Conservation (phyloP, 2,888 invertebrate species). For the Helleia helle region DNA sequence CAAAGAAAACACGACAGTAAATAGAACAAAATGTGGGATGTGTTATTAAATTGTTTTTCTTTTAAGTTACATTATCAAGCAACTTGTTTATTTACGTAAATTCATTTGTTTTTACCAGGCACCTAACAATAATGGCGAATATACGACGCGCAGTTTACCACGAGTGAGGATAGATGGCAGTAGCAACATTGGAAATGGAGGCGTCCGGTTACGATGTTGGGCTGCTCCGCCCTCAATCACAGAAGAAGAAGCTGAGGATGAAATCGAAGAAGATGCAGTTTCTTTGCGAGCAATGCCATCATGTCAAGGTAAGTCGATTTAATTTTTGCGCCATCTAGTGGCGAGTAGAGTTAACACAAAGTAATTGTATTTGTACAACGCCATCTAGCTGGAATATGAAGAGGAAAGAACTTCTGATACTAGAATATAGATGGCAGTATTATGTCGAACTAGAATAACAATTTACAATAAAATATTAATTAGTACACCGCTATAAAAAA, state of each 20-base stretch:
- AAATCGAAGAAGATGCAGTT: constrained; percentile 76
- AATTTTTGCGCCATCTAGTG: constrained; percentile 34
- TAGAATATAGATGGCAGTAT: neutral
- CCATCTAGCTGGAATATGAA: neutral
- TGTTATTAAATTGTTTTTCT: no score
- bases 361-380: neutral
- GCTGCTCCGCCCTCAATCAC: constrained; percentile 79
- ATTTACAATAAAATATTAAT: no score
- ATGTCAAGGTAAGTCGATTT: constrained; percentile 57
- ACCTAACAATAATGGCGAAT: constrained; percentile 56
- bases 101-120: constrained; percentile 32
- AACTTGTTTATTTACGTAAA: neutral
- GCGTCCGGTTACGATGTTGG: constrained; percentile 75
- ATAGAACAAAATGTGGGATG: no score
- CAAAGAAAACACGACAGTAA: no score
- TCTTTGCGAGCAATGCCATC: constrained; percentile 77
- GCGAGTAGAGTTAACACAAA: constrained; percentile 12
- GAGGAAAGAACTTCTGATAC: neutral
- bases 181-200: constrained; percentile 74
- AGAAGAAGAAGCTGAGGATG: constrained; percentile 77
- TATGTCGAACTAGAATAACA: neutral
- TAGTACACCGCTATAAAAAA: no score
- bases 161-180: constrained; percentile 81
- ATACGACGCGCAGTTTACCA: constrained; percentile 67
- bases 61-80: no score